A percentile compares a stretch with the other conserved stretches of the same genome.
Conservation (phyloP, 37 sponge, comb jelly and placozoan species). For the Hormiphora californensis region DNA sequence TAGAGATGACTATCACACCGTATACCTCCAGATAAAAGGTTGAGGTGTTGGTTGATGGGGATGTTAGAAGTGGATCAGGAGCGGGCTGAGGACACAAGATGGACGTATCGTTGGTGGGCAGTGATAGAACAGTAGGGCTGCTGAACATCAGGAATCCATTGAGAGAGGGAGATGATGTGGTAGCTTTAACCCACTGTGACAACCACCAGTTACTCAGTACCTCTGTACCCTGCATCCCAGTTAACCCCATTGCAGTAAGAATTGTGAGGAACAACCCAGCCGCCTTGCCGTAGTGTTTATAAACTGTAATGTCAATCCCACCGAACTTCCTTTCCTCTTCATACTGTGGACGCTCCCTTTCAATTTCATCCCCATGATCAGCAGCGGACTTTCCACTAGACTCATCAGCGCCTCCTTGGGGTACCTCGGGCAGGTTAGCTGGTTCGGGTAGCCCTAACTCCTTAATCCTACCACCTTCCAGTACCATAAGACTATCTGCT, state of each 20-base stretch:
- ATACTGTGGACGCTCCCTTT: conserved; percentile 1
- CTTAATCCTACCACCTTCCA: conserved; percentile 69
- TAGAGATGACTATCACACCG: conserved; percentile 76
- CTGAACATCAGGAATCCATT: too few species aligned
- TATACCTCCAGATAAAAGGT: conserved; percentile 81
- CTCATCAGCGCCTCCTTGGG: background rate
- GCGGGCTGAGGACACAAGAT: too few species aligned
- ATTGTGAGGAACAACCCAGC: conserved; percentile 74
- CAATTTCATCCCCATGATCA: background rate
- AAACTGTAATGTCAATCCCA: conserved; percentile 73
- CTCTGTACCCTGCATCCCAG: conserved; percentile 85
- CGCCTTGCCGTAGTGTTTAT: conserved; percentile 78
- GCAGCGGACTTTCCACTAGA: background rate
- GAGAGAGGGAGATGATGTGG: background rate
- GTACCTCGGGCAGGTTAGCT: background rate
- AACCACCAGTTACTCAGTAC: conserved; percentile 20
- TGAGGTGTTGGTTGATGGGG: background rate
- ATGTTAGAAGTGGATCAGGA: background rate
- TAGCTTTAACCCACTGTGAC: conserved; percentile 8
- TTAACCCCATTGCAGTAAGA: conserved; percentile 65
- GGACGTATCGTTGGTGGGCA: too few species aligned
- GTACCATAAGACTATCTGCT: conserved; percentile 69
- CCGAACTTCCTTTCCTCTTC: conserved; percentile 63
- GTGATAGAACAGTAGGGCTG: too few species aligned
- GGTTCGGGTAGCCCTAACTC: conserved; percentile 64